Evolutionary conservation across 1,140 invertebrate species (phyloP), one percentile per base, ranked within the genome.

Genomic region (Zaprionus capensis): DNA sequence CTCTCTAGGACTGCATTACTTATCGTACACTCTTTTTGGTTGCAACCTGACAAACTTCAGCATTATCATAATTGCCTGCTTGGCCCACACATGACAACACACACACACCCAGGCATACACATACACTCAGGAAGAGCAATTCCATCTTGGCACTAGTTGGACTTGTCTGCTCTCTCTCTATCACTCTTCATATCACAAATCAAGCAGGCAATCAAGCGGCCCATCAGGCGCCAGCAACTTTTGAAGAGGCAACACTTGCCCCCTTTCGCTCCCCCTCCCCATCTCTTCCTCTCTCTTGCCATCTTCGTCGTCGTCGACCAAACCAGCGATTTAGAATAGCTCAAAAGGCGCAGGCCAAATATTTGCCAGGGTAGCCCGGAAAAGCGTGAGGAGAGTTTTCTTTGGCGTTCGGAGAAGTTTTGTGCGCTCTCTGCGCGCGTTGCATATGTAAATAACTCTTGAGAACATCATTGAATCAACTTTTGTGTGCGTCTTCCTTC

Each of bases 401-500:
- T 72, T 77, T 73, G 63, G 57, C 57, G 56, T 58, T 64, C 12
- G 76, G 38, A 72, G 78, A 88, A 87, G 71, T 81, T 84, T 38
- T 36, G 15, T 46, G 69, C 28, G 22, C 49, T 31, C 14, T 83
- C 66, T 67, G 64, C 26, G 63, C 72, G 70, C 79, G 80, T 88
- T 88, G 81, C 81, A 84, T 84, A 87, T 87, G 83, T 87, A 87
- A 87, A 87, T 88, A 88, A 88, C 71, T 81, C 84, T 81, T 51
- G 51, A 78, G 71, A 78, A 81, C 73, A 76, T 76, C 81, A 78
- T 70, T 67, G 83, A 84, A 88, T 79, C 74, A 84, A 87, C 81
- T 81, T 74, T 82, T 77, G 57, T 63, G 24, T 36, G 28, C 65
- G 53, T 58, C 64, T 70, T 71, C 46, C 51, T 26, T 26, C 46